A percentile compares a stretch with the other conserved stretches of the same genome.
These are phyloP conservation scores for Pyrocoelia pectoralis DNA, from an alignment of 2,888 invertebrate species.

Conservation along the genomic window DNA sequence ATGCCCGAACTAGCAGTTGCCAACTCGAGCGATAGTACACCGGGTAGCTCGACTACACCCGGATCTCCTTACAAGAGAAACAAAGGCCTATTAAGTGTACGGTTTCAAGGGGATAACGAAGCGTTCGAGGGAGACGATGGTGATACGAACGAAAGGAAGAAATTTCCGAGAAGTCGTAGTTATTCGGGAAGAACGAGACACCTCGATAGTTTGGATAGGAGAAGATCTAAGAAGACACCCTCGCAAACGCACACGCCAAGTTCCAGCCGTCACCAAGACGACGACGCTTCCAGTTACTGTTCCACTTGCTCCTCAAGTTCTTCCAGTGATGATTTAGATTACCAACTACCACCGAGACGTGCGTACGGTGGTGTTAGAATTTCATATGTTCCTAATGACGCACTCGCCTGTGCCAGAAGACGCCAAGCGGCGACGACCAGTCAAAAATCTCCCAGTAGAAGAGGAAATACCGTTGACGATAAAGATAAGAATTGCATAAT, in stretches of 20 bases:
- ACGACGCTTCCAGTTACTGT: slow-evolving; percentile 82
- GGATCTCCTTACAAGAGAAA: slow-evolving; percentile 56
- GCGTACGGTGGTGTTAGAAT: slow-evolving; percentile 90
- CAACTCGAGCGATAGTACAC: slow-evolving; percentile 47
- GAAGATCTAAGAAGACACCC: slow-evolving; percentile 52
- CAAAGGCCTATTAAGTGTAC: slow-evolving; percentile 60
- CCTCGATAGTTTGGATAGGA: slow-evolving; percentile 52
- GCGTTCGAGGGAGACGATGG: slow-evolving; percentile 60
- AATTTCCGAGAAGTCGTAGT: slow-evolving; percentile 63
- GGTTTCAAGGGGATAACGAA: slow-evolving; percentile 64
- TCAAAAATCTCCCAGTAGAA: slow-evolving; percentile 57
- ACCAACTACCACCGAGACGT: slow-evolving; percentile 82
- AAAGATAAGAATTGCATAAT: slow-evolving; percentile 86
- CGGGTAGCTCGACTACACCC: slow-evolving; percentile 50
- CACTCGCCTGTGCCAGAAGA: slow-evolving; percentile 81
- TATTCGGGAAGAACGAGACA: slow-evolving; percentile 62
- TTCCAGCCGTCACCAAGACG: slow-evolving; percentile 58
- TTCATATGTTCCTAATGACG: slow-evolving; percentile 93
- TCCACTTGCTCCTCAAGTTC: slow-evolving; percentile 89
- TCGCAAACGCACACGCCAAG: slow-evolving; percentile 53
- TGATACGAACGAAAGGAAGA: slow-evolving; percentile 52
- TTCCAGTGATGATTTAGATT: slow-evolving; percentile 87
- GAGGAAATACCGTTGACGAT: slow-evolving; percentile 58
- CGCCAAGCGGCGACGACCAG: slow-evolving; percentile 59
- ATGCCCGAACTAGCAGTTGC: slow-evolving; percentile 68